Percentiles rank a stretch among this genome's conserved stretches.
phyloP scores from a whole-genome alignment of 1,140 invertebrate species.

The Drosophila gunungcola region DNA sequence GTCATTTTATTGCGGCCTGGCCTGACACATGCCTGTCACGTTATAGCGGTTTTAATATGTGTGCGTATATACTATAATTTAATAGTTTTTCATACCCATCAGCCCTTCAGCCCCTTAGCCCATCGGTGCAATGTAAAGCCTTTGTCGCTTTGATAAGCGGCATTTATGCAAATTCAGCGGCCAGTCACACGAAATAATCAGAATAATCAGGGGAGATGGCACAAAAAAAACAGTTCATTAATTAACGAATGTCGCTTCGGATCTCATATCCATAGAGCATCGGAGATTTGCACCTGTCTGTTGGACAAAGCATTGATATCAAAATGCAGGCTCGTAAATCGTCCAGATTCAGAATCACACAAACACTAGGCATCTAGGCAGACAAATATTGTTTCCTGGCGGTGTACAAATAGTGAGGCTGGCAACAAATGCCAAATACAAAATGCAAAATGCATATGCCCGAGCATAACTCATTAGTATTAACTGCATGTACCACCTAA shows the following conservation, averaged over 20 bases:
- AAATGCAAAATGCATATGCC: conserved; percentile 57
- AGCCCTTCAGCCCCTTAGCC: not conserved
- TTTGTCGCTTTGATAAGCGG: conserved; percentile 39
- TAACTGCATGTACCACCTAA: conserved; percentile 60
- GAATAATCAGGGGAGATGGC: conserved; percentile 18
- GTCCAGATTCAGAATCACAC: conserved; percentile 13
- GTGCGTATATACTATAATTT: conserved; percentile 47
- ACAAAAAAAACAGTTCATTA: conserved; percentile 31
- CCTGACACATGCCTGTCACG: conserved; percentile 72
- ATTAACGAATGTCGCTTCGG: conserved; percentile 29
- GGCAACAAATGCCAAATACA: conserved; percentile 43
- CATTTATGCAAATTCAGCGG: conserved; percentile 31
- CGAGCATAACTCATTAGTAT: conserved; percentile 79
- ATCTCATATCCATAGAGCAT: not conserved
- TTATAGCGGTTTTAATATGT: conserved; percentile 44
- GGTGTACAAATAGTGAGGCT: conserved; percentile 37
- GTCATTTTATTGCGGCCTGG: conserved; percentile 75
- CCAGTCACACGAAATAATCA: conserved; percentile 34
- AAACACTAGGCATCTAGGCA: conserved; percentile 1
- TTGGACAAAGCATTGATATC: conserved; percentile 37
- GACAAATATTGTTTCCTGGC: conserved; percentile 51
- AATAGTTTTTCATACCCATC: conserved; percentile 49
- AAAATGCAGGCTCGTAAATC: conserved; percentile 48
- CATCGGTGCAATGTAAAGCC: conserved; percentile 29
- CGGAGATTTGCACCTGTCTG: conserved; percentile 44